phyloP scores from a whole-genome alignment of 2,113 vertebrate genomes.

The Glaucomys volans region DNA sequence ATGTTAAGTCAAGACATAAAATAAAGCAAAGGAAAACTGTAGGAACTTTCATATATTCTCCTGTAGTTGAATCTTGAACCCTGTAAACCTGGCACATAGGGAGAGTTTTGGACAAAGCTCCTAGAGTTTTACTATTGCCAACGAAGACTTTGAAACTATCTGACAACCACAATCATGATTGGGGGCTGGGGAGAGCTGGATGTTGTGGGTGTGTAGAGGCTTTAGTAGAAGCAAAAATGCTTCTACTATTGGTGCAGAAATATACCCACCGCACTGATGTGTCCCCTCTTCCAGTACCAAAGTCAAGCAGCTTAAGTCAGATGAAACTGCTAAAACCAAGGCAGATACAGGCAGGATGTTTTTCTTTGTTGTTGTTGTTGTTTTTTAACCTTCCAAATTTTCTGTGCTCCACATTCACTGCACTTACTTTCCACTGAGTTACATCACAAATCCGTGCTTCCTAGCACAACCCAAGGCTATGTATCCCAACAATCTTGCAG shows the following conservation, averaged over 20 bases:
- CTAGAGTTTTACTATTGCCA: neutral
- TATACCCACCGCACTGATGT: neutral
- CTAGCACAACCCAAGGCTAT: neutral
- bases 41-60: neutral
- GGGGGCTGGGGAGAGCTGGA: neutral
- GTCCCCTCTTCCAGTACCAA: neutral
- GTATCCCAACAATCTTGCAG: neutral
- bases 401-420: neutral
- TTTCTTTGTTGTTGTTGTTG: neutral
- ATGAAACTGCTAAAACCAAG: neutral
- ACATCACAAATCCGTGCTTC: neutral
- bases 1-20: constrained; percentile 14
- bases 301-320: neutral
- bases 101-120: neutral
- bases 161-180: neutral
- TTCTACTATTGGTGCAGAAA: neutral
- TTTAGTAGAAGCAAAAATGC: neutral
- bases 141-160: neutral
- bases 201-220: neutral
- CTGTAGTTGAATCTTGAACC: neutral
- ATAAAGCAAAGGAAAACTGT: neutral
- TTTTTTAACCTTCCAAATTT: neutral
- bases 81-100: neutral
- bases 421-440: neutral
- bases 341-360: neutral